Conservation (phyloP, 2,888 invertebrate species). For the Tromatobia lineatoria region DNA sequence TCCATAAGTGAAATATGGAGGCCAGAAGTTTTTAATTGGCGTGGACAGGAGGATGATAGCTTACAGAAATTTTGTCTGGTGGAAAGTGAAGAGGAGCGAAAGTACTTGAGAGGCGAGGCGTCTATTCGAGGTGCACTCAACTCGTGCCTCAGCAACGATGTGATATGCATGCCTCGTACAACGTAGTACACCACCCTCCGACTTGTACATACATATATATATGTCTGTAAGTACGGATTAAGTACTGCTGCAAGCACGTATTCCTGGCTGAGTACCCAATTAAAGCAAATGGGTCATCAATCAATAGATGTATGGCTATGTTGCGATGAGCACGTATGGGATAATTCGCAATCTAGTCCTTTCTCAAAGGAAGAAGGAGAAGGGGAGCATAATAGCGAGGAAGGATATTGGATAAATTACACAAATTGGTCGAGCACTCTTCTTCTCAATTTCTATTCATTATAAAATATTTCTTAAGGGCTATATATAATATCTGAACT, state of each 20-base stretch:
- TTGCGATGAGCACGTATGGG: background rate
- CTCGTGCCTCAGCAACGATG: constrained; percentile 6
- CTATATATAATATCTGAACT: background rate
- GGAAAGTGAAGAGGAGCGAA: constrained; percentile 11
- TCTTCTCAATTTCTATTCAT: background rate
- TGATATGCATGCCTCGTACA: constrained; percentile 3
- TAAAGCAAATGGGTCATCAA: constrained; percentile 63
- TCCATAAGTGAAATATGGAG: background rate
- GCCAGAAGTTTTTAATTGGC: constrained; percentile 8
- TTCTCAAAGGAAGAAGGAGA: background rate
- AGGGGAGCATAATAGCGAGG: background rate
- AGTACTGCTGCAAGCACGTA: constrained; percentile 39
- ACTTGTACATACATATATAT: constrained; percentile 4
- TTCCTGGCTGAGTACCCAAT: constrained; percentile 52
- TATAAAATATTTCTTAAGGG: background rate
- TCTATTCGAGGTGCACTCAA: constrained; percentile 30
- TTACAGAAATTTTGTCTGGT: background rate
- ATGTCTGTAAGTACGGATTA: constrained; percentile 12
- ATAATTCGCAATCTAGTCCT: background rate
- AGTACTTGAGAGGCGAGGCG: constrained; percentile 16
- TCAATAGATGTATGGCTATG: constrained; percentile 31
- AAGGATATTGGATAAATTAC: background rate
- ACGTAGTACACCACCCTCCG: background rate
- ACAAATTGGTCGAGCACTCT: background rate
- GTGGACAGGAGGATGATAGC: background rate